Evolutionary conservation across 2,797 vertebrate species (phyloP).

Genomic region (Periophthalmus magnuspinnatus): DNA sequence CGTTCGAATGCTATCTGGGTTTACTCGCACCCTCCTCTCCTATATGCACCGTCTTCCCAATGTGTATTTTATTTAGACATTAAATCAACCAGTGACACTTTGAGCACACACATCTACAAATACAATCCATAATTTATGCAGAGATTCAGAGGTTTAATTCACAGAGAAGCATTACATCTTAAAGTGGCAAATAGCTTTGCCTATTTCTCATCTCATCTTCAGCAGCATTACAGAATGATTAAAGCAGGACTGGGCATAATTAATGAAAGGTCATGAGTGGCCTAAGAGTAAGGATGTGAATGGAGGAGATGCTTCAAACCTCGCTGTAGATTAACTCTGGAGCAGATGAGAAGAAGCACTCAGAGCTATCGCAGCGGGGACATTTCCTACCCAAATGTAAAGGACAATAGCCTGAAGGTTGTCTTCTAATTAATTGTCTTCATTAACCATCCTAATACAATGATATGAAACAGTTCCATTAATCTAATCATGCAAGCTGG

Average conservation of each 20-base stretch:
- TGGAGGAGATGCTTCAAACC: slow-evolving; percentile 71
- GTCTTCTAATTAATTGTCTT: slow-evolving; percentile 83
- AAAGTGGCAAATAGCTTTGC: slow-evolving; percentile 71
- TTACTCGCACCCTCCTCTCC: slow-evolving; percentile 39
- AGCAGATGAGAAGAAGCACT: slow-evolving; percentile 76
- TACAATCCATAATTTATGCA: slow-evolving; percentile 67
- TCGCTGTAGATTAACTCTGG: slow-evolving; percentile 72
- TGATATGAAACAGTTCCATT: slow-evolving; percentile 81
- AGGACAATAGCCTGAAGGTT: slow-evolving; percentile 81
- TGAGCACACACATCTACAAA: slow-evolving; percentile 49
- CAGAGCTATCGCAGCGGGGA: slow-evolving; percentile 76
- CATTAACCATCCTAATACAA: slow-evolving; percentile 82
- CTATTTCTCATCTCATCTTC: slow-evolving; percentile 72
- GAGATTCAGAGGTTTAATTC: slow-evolving; percentile 76
- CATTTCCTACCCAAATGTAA: slow-evolving; percentile 78
- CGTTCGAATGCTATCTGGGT: slow-evolving; percentile 54
- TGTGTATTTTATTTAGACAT: slow-evolving; percentile 60
- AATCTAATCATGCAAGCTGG: slow-evolving; percentile 80
- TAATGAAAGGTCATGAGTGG: slow-evolving; percentile 85
- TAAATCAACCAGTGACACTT: slow-evolving; percentile 67
- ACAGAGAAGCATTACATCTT: slow-evolving; percentile 61
- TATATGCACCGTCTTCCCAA: slow-evolving; percentile 22
- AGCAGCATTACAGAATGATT: slow-evolving; percentile 78
- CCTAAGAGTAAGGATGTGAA: slow-evolving; percentile 78
- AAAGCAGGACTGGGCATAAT: slow-evolving; percentile 78